phyloP scores from a whole-genome alignment of 2,113 vertebrate species.

The Lonchura striata region DNA sequence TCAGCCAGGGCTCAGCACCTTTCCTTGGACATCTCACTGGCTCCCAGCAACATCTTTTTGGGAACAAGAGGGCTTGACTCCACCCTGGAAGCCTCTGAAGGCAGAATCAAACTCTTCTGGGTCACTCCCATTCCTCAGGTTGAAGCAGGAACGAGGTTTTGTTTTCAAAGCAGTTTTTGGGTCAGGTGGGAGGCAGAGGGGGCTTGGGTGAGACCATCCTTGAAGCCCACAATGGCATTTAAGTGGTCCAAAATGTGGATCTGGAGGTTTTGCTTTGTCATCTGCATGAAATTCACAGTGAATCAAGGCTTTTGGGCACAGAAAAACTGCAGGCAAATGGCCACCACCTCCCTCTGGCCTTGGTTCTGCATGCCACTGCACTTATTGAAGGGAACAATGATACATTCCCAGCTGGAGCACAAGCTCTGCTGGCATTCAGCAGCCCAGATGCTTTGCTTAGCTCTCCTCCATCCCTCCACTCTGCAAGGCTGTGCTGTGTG shows the following conservation, averaged over 20 bases:
- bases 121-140: not conserved
- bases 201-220: not conserved
- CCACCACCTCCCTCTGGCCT: not conserved
- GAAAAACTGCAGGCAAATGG: not conserved
- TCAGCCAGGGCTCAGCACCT: accelerated
- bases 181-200: not conserved
- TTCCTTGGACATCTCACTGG: not conserved
- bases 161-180: not conserved
- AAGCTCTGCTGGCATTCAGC: conserved; percentile 1
- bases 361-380: not conserved
- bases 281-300: not conserved
- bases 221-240: accelerated
- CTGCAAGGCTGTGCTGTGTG: not conserved
- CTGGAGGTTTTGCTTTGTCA: not conserved
- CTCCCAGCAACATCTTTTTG: not conserved
- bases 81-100: not conserved
- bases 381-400: not conserved
- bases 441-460: not conserved
- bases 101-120: not conserved
- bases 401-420: not conserved
- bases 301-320: not conserved
- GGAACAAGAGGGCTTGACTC: not conserved
- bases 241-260: not conserved
- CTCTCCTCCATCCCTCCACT: not conserved
- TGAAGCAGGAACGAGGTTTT: not conserved